These are phyloP conservation scores for Mormyrus hasselquistii DNA, from an alignment of 2,797 vertebrate genomes.

Conservation along the genomic window DNA sequence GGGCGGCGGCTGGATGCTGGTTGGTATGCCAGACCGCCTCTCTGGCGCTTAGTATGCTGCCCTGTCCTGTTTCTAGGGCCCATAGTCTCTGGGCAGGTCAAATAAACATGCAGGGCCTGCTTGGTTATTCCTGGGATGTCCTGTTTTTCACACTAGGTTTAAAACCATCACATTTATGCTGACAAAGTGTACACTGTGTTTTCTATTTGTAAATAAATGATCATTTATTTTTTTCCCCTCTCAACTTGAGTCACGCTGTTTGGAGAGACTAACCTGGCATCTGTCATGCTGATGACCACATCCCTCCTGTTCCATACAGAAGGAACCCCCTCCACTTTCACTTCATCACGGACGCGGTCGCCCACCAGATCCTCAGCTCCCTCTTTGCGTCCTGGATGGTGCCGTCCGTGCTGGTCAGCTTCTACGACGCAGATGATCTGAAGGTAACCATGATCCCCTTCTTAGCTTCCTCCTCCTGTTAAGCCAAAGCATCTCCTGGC, in stretches of 20 bases:
- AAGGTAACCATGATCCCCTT: constrained; percentile 64
- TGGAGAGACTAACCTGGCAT: background rate
- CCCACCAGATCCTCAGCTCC: constrained; percentile 75
- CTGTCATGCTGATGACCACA: background rate
- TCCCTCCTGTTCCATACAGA: constrained; percentile 53
- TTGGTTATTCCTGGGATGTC: background rate
- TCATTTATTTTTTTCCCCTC: background rate
- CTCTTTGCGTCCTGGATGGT: constrained; percentile 95
- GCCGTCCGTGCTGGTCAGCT: constrained; percentile 82
- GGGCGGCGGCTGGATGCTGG: background rate
- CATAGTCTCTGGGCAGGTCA: background rate
- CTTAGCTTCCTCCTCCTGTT: background rate
- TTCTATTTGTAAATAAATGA: background rate
- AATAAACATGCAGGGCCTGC: background rate
- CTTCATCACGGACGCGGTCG: constrained; percentile 85
- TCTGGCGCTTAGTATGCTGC: background rate
- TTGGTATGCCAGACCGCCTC: background rate
- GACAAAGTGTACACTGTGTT: background rate
- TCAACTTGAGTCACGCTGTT: background rate
- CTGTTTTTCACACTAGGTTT: background rate
- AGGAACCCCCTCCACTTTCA: constrained; percentile 92
- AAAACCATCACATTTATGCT: background rate
- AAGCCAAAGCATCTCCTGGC: background rate
- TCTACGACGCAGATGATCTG: constrained; percentile 84
- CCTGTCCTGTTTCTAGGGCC: background rate